phyloP scores from a whole-genome alignment of 2,797 vertebrate genomes.

The Dromococcyx pavoninus region DNA sequence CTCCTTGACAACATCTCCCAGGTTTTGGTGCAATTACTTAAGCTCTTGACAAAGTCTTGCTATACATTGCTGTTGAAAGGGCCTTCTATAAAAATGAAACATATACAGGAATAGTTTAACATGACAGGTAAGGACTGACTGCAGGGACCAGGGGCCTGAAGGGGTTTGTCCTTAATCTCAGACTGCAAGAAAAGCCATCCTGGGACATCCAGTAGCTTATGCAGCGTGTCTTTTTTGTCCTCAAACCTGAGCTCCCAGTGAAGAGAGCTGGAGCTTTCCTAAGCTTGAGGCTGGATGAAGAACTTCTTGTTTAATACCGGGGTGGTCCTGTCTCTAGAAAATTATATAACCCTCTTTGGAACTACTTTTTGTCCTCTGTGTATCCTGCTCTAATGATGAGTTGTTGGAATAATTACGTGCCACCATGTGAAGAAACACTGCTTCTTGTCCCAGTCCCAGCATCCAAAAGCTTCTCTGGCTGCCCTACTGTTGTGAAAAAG shows the following conservation, averaged over 20 bases:
- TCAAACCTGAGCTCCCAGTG: not conserved
- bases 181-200: not conserved
- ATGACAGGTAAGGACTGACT: not conserved
- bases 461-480: not conserved
- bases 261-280: not conserved
- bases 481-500: not conserved
- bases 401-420: not conserved
- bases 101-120: not conserved
- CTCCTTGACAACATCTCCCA: not conserved
- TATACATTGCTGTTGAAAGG: not conserved
- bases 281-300: not conserved
- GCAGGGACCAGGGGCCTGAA: not conserved
- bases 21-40: not conserved
- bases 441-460: not conserved
- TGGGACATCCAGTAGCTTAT: not conserved
- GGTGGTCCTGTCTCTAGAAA: not conserved
- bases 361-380: not conserved
- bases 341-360: not conserved
- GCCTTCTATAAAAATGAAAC: not conserved
- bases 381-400: not conserved
- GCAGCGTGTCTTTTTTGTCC: not conserved
- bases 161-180: not conserved
- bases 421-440: not conserved
- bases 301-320: not conserved
- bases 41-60: not conserved